Conservation (phyloP, 2,113 vertebrate species). For the Bubo bubo region DNA sequence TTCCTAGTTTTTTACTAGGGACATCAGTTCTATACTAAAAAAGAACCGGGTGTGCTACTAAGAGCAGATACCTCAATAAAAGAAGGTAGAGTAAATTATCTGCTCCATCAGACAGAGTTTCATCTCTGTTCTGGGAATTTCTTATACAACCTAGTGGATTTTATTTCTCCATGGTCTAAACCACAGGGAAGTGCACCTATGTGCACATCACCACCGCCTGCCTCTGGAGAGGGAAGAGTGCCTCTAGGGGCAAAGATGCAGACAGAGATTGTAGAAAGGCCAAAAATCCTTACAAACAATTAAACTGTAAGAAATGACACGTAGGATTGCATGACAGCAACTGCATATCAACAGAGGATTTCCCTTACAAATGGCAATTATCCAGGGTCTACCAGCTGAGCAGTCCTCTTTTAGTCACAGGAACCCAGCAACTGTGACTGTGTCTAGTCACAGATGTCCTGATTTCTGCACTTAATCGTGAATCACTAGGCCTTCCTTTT, state of each 20-base stretch:
- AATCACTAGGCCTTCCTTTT: neutral
- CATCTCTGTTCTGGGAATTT: neutral
- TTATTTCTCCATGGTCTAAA: neutral
- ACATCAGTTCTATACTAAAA: neutral
- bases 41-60: neutral
- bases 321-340: neutral
- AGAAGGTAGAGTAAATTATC: neutral
- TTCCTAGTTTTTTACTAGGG: neutral
- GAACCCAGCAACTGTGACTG: neutral
- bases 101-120: neutral
- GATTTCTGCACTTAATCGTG: neutral
- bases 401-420: neutral
- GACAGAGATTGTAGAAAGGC: neutral
- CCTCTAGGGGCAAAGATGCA: neutral
- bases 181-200: neutral
- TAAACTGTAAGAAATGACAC: neutral
- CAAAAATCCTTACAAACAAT: neutral
- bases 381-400: neutral
- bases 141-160: neutral
- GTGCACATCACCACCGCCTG: neutral
- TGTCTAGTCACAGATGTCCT: neutral
- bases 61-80: neutral
- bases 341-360: neutral
- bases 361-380: slow-evolving; percentile 11
- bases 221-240: neutral